Conservation (phyloP, 2,113 vertebrate genomes). For the Mormyrus iriodes region DNA sequence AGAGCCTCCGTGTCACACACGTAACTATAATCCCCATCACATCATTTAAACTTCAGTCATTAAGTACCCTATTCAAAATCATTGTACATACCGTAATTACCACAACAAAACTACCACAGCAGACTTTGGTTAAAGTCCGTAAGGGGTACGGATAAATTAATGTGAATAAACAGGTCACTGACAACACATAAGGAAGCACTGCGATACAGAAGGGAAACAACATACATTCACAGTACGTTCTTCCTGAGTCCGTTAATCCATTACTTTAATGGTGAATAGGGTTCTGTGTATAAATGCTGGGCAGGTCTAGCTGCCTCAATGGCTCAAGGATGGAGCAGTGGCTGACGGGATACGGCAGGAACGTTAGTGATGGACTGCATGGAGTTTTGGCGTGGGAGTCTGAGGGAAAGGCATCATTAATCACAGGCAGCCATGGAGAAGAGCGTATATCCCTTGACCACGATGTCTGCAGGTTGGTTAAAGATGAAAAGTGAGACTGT, state of each 20-base stretch:
- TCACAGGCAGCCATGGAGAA: background rate
- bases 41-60: background rate
- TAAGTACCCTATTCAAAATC: background rate
- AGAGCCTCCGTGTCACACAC: background rate
- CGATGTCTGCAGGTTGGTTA: background rate
- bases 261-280: background rate
- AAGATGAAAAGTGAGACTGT: background rate
- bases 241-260: background rate
- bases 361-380: background rate
- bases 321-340: background rate
- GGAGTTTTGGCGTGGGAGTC: background rate
- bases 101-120: background rate
- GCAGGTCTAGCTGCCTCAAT: background rate
- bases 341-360: background rate
- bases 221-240: background rate
- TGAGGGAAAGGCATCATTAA: background rate
- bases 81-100: background rate
- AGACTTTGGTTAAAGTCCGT: background rate
- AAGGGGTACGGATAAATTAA: background rate
- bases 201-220: background rate
- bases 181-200: background rate
- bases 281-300: background rate
- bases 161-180: background rate
- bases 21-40: background rate
- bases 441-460: background rate